A percentile compares a stretch with the other conserved stretches of the same genome.
These are phyloP conservation scores for Amblyopsis rosae DNA, from an alignment of 2,113 vertebrate species.

Conservation along the genomic window DNA sequence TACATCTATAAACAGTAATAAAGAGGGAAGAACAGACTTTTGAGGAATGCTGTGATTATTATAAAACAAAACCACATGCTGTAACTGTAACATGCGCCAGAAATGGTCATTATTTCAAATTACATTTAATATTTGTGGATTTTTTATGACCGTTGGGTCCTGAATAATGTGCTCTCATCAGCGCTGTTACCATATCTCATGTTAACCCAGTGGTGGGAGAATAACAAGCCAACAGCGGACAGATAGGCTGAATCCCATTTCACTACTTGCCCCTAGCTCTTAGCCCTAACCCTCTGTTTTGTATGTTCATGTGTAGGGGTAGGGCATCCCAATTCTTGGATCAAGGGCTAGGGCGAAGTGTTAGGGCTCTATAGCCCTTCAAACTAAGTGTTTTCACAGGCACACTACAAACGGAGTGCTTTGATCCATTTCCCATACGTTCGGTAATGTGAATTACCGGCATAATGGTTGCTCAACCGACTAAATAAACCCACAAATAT, in stretches of 20 bases:
- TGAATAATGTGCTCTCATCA: slow-evolving; percentile 55
- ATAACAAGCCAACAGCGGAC: slow-evolving; percentile 49
- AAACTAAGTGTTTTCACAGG: too few species aligned
- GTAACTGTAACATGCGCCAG: slow-evolving; percentile 41
- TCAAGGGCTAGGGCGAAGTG: too few species aligned
- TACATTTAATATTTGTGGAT: slow-evolving; percentile 64
- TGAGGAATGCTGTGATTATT: slow-evolving; percentile 62
- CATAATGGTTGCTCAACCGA: too few species aligned
- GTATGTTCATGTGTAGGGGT: too few species aligned
- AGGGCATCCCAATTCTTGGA: too few species aligned
- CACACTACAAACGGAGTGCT: too few species aligned
- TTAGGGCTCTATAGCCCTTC: too few species aligned
- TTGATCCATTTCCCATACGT: too few species aligned
- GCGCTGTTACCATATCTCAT: slow-evolving; percentile 63
- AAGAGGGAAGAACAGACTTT: slow-evolving; percentile 38
- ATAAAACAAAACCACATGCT: slow-evolving; percentile 65
- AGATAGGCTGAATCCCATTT: slow-evolving; percentile 29
- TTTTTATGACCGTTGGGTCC: slow-evolving; percentile 54
- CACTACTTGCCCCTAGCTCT: too few species aligned
- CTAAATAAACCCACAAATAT: too few species aligned
- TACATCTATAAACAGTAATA: slow-evolving; percentile 52
- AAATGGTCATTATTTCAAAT: slow-evolving; percentile 68
- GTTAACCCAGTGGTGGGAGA: slow-evolving; percentile 62
- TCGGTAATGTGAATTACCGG: too few species aligned
- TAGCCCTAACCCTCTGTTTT: too few species aligned